Conservation (phyloP, 2,113 vertebrate species). For the Antechinus flavipes region DNA sequence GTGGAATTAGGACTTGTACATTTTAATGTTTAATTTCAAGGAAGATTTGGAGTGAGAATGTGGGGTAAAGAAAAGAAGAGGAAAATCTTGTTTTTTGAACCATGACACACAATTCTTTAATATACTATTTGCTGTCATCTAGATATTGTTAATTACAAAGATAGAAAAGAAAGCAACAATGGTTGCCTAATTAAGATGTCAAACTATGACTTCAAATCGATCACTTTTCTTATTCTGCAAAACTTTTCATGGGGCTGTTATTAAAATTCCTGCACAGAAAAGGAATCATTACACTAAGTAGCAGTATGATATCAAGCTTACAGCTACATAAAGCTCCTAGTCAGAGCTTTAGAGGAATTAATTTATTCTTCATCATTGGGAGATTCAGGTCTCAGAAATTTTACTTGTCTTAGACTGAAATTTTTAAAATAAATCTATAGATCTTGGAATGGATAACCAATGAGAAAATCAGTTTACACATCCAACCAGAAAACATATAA, state of each 20-base stretch:
- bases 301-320: conserved; percentile 29
- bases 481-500: neutral
- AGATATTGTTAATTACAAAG: neutral
- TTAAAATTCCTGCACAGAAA: conserved; percentile 40
- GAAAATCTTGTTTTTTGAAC: conserved; percentile 48
- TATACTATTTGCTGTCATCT: neutral
- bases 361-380: conserved; percentile 65
- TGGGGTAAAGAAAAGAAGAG: conserved; percentile 12
- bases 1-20: conserved; percentile 56
- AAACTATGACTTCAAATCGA: conserved; percentile 44
- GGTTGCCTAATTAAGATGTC: conserved; percentile 62
- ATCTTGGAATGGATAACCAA: conserved; percentile 37
- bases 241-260: conserved; percentile 53
- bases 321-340: conserved; percentile 39
- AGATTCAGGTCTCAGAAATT: conserved; percentile 47
- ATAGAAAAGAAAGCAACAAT: conserved; percentile 23
- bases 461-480: conserved; percentile 9
- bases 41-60: conserved; percentile 53
- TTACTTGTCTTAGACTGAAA: conserved; percentile 53
- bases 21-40: conserved; percentile 70
- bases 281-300: conserved; percentile 56
- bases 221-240: conserved; percentile 27
- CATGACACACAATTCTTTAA: conserved; percentile 11
- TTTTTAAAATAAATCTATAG: conserved; percentile 66
- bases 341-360: conserved; percentile 54